Conservation (phyloP, 2,797 vertebrate species). For the Phaenicophaeus curvirostris region DNA sequence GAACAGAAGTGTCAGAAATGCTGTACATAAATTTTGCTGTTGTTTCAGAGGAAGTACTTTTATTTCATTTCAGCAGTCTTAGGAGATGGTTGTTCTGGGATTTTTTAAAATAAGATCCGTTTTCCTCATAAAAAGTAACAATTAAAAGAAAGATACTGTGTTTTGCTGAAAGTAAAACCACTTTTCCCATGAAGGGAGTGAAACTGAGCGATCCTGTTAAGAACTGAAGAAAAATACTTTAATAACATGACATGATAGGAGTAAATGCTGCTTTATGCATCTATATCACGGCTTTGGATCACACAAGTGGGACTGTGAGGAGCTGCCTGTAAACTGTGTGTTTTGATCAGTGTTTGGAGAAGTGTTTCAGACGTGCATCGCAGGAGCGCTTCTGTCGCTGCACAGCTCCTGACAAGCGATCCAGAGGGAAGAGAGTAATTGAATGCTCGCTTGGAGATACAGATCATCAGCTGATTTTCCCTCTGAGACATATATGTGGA, state of each 20-base stretch:
- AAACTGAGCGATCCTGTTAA: not conserved
- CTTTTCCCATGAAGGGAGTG: not conserved
- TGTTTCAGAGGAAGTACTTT: not conserved
- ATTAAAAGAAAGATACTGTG: not conserved
- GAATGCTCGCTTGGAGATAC: not conserved
- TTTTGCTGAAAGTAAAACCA: not conserved
- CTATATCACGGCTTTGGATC: not conserved
- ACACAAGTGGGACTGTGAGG: not conserved
- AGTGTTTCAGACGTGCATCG: not conserved
- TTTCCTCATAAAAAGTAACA: not conserved
- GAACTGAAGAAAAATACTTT: not conserved
- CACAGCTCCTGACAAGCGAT: not conserved
- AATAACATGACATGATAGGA: not conserved
- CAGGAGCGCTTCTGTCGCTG: not conserved
- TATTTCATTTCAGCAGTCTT: not conserved
- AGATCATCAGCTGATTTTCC: not conserved
- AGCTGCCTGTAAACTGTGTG: not conserved
- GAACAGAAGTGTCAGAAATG: not conserved
- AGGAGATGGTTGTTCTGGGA: not conserved
- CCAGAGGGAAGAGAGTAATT: not conserved
- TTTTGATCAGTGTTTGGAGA: slow-evolving; percentile 3
- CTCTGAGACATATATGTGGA: not conserved
- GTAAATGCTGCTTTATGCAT: not conserved
- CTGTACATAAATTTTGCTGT: not conserved
- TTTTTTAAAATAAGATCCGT: not conserved